These are phyloP conservation scores for Ciconia stormi DNA, from an alignment of 2,113 vertebrate species.

Conservation along the genomic window DNA sequence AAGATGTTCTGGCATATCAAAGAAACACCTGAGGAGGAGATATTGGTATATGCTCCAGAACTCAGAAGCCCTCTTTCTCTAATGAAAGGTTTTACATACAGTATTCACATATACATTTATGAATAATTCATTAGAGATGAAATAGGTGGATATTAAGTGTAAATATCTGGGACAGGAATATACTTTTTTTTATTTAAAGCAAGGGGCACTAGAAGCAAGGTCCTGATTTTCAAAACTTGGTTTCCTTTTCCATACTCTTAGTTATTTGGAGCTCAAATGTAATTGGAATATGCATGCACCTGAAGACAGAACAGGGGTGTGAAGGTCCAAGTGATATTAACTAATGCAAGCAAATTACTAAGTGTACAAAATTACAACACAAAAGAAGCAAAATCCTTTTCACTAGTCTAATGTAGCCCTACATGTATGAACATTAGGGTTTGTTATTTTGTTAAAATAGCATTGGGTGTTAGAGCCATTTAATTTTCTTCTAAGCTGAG, in stretches of 20 bases:
- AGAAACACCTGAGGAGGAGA: constrained; percentile 64
- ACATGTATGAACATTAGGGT: neutral
- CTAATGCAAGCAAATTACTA: neutral
- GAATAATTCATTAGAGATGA: constrained; percentile 66
- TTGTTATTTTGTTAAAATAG: neutral
- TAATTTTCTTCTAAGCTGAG: neutral
- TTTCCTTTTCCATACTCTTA: neutral
- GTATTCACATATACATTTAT: constrained; percentile 55
- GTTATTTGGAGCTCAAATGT: neutral
- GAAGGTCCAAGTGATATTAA: neutral
- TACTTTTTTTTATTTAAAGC: constrained; percentile 31
- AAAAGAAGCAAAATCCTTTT: neutral
- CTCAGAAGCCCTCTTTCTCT: constrained; percentile 48
- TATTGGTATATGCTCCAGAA: constrained; percentile 61
- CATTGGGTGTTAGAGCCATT: neutral
- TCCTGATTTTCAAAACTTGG: constrained; percentile 23
- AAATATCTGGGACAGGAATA: constrained; percentile 58
- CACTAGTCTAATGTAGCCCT: neutral
- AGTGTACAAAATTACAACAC: neutral
- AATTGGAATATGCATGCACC: neutral
- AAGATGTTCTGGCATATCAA: constrained; percentile 70
- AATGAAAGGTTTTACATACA: constrained; percentile 64
- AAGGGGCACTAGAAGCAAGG: constrained; percentile 25
- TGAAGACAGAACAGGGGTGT: neutral
- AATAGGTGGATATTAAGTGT: constrained; percentile 54